A percentile compares a stretch with the other conserved stretches of the same genome.
Conservation (phyloP, 2,113 vertebrate genomes). For the Ammodytes marinus region DNA sequence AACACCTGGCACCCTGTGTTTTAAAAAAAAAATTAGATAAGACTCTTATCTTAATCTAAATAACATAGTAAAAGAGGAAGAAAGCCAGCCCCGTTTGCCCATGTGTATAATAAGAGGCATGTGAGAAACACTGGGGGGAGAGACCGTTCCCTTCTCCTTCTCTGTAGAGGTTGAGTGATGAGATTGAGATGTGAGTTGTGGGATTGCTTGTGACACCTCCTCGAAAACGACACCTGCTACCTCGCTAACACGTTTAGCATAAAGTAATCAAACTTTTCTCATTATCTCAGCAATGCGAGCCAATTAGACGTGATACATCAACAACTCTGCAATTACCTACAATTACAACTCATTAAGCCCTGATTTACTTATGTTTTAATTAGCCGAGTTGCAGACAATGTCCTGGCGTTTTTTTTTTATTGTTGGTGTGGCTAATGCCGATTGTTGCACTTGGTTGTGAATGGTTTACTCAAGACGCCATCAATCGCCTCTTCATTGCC, state of each 20-base stretch:
- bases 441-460: conserved; percentile 68
- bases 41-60: conserved; percentile 34
- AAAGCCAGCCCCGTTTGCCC: conserved; percentile 42
- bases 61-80: conserved; percentile 35
- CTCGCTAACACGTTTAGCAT: conserved; percentile 79
- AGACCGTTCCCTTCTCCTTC: conserved; percentile 33
- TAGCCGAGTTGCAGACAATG: conserved; percentile 68
- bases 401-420: conserved; percentile 49
- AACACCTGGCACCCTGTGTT: conserved; percentile 9
- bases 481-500: conserved; percentile 63
- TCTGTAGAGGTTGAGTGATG: conserved; percentile 58
- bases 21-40: conserved; percentile 22
- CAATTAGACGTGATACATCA: conserved; percentile 83
- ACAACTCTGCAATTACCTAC: conserved; percentile 81
- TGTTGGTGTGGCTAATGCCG: conserved; percentile 55
- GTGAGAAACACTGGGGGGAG: conserved; percentile 22
- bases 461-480: conserved; percentile 61
- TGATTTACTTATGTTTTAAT: conserved; percentile 86
- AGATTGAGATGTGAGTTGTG: conserved; percentile 77
- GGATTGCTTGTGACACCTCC: conserved; percentile 77
- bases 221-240: conserved; percentile 81
- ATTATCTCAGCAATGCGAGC: conserved; percentile 82
- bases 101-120: conserved; percentile 54
- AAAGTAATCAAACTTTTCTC: conserved; percentile 87
- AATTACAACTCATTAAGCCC: conserved; percentile 81